Conservation (phyloP, 2,888 invertebrate species). For the Byasa hedistus region DNA sequence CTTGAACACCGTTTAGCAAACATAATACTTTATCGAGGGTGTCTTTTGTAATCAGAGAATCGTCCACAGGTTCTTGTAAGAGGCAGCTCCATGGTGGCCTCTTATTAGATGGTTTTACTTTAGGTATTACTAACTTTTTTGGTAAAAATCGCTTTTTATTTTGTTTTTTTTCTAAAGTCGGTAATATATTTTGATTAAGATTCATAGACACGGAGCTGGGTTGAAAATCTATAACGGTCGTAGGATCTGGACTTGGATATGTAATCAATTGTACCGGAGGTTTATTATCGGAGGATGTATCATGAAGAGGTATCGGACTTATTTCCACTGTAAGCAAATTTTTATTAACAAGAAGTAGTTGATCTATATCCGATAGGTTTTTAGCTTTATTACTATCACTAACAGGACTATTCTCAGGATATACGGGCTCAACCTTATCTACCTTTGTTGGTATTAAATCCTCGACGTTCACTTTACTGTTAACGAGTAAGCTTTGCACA, state of each 20-base stretch:
- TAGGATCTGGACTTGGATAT: not conserved
- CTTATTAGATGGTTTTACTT: not conserved
- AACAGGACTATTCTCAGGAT: not conserved
- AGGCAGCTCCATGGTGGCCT: constrained; percentile 12
- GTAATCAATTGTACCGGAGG: constrained; percentile 33
- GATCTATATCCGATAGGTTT: constrained; percentile 55
- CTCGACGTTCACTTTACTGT: constrained; percentile 33
- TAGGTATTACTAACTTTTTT: constrained; percentile 3
- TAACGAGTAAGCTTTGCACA: constrained; percentile 52
- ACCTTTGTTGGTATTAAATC: constrained; percentile 27
- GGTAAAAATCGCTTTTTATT: constrained; percentile 1
- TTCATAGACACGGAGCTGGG: constrained; percentile 4
- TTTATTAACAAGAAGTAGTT: constrained; percentile 59
- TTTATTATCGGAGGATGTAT: constrained; percentile 20
- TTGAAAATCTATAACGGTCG: not conserved
- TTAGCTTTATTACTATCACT: constrained; percentile 55
- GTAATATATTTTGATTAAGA: not conserved
- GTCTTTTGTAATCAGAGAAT: constrained; percentile 46
- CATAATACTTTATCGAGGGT: constrained; percentile 62
- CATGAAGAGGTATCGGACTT: constrained; percentile 49
- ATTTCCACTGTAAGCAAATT: constrained; percentile 62
- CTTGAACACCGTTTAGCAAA: constrained; percentile 38
- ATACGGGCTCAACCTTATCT: constrained; percentile 10
- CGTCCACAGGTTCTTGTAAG: constrained; percentile 27
- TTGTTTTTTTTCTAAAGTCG: not conserved